Base-by-base conservation (phyloP, 1,140 invertebrate genomes). In the Lordiphosa mommai region DNA sequence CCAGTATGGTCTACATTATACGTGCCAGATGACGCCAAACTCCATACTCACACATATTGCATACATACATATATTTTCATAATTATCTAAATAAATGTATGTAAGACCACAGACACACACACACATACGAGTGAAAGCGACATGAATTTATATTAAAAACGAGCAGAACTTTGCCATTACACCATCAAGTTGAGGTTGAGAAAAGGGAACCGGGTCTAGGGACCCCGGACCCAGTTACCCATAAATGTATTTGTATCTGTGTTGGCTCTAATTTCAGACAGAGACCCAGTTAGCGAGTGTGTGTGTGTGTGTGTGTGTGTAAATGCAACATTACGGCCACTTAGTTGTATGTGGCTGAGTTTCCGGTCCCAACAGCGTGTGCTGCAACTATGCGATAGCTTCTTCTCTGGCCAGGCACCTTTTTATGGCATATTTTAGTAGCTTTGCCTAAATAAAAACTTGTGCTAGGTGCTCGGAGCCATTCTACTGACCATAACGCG, bases 311-410 rank as follows among this genome's bases (percentile, higher is more conserved):
- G 38, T 36, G 27, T 61, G 41, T 61, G 50, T 55, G 29, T 36
- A 65, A 69, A 61, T 76, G 53, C 72, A 77, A 67, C 72, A 76
- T 76, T 71, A 76, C 57, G 41, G 52, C 52, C 72, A 77, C 72
- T 71, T 71, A 76, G 72, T 41, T 46, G 61, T 69, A 59, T 51
- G 52, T 57, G 36, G 55, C 38, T 32, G 27, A 13, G 36, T 17
- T 27, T n/a, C 29, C 17, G 16, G 53, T 16, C 63, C 51, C 33
- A 53, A 51, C 34, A 51, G 17, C 41, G 51, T 70, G 51, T 51
- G 72, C 72, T 77, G 72, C 72, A 76, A 67, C 76, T 76, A 77
- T 76, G 72, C 72, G 72, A 71, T 76, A 76, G 72, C 72, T 77
- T 57, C 72, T 77, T 57, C 14, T 33, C n/a, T 4, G n/a, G 29